Evolutionary conservation across 2,797 vertebrate species (phyloP).

Genomic region (Muscicapa comitata): DNA sequence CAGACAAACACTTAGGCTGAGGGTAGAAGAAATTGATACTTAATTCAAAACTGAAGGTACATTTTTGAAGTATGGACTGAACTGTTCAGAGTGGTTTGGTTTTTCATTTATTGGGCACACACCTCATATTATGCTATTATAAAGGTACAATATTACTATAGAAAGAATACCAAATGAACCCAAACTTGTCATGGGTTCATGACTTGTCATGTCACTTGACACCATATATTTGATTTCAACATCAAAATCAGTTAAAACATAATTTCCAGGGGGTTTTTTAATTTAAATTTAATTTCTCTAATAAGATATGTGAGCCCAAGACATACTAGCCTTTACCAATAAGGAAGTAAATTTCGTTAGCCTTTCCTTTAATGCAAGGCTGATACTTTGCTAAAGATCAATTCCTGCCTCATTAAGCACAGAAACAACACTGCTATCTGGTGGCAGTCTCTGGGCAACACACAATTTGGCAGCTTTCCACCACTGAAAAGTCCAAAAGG

Average conservation of each 20-base stretch:
- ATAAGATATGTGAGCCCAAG: neutral
- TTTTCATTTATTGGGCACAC: neutral
- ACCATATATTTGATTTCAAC: neutral
- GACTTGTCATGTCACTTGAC: neutral
- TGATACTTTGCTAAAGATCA: neutral
- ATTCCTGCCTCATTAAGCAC: neutral
- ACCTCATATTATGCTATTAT: neutral
- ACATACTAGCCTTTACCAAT: neutral
- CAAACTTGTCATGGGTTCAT: neutral
- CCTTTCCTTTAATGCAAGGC: neutral
- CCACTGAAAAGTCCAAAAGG: neutral
- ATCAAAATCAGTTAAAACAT: neutral
- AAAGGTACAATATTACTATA: neutral
- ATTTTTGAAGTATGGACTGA: neutral
- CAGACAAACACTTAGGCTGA: neutral
- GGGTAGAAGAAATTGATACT: neutral
- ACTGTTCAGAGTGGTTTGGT: neutral
- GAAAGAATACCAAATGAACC: neutral
- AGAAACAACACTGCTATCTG: slow-evolving; percentile 34
- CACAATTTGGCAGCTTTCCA: neutral
- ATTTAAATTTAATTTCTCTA: neutral
- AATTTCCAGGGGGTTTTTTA: accelerated
- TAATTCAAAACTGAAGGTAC: neutral
- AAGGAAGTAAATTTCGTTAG: neutral
- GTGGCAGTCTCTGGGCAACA: neutral